Evolutionary conservation across 2,797 vertebrate species (phyloP).

Genomic region (Argyrosomus regius): DNA sequence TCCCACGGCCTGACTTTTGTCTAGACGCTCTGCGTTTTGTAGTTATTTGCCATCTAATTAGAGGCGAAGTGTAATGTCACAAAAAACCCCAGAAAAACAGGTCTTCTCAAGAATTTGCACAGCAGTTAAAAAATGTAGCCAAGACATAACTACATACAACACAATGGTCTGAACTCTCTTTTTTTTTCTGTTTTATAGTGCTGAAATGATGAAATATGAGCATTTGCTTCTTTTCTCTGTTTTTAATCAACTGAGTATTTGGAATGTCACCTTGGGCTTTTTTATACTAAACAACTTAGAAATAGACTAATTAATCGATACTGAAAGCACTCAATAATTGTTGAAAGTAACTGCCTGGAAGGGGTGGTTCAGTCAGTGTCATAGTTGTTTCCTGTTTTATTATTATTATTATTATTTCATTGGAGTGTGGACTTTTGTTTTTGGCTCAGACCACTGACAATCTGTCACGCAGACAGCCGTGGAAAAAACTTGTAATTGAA

Average conservation of each 20-base stretch:
- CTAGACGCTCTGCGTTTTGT: constrained; percentile 43
- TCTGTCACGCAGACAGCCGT: constrained; percentile 6
- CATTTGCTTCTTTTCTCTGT: background rate
- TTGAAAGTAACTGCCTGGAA: background rate
- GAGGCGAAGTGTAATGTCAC: constrained; percentile 55
- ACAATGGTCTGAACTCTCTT: background rate
- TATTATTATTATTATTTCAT: background rate
- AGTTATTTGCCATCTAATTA: constrained; percentile 61
- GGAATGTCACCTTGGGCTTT: no score
- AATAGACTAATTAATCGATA: background rate
- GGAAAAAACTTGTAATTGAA: background rate
- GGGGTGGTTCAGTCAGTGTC: background rate
- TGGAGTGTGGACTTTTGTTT: constrained; percentile 7
- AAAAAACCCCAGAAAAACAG: background rate
- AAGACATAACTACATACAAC: background rate
- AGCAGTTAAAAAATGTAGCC: background rate
- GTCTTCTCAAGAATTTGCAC: constrained; percentile 18
- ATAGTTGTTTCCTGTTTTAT: background rate
- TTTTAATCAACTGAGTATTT: background rate
- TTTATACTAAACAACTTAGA: background rate
- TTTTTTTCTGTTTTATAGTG: background rate
- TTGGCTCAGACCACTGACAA: background rate
- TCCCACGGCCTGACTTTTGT: constrained; percentile 32
- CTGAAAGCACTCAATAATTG: background rate
- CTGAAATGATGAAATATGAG: background rate